Base-by-base conservation (phyloP, 1,140 invertebrate species). In the Scaptomyza pallida region DNA sequence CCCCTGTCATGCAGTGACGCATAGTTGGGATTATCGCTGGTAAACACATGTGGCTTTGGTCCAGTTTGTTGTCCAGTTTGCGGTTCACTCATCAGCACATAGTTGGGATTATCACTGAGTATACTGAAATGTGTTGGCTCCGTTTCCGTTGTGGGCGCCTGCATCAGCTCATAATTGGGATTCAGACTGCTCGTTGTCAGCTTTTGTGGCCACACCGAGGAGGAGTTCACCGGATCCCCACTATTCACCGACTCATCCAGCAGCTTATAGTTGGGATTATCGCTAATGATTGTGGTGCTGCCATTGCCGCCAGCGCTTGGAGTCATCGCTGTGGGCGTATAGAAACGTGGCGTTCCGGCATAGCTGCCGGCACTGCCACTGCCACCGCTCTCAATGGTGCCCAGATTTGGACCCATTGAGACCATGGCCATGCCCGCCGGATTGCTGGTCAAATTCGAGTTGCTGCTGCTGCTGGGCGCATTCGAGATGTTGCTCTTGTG, bases 381-480 rank as follows among this genome's bases (percentile, higher is more conserved):
- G 52, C 89, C 89, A 1, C 89, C 89, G 41, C 89, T 90, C 50
- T 90, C 89, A n/a, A 90, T 90, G 9, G 89, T 90, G 8, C 89
- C 81, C 35, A 90, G 69, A 56, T 90, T 74, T 43, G 70, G 45
- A 2, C 73, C 74, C 21, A 61, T 72, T 5, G 44, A 50, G 5
- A 69, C 69, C 78, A 78, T 73, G 47, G 65, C 80, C 55, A 78
- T 70, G 50, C 57, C 69, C 0, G 55, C 70, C 13, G 82, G 70
- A 48, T 75, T 62, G 30, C 74, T 81, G 37, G 81, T 88, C 5
- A 91, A 51, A 23, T 89, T 91, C 5, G 73, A 55, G 60, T 80
- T 91, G 56, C 90, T 90, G 52, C 81, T 86, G 37, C 71, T 83
- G 55, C 78, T 80, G 0, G 72, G 70, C 0, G 89, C 72, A 72